phyloP scores from a whole-genome alignment of 2,797 vertebrate species.

The Etheostoma nigrum region DNA sequence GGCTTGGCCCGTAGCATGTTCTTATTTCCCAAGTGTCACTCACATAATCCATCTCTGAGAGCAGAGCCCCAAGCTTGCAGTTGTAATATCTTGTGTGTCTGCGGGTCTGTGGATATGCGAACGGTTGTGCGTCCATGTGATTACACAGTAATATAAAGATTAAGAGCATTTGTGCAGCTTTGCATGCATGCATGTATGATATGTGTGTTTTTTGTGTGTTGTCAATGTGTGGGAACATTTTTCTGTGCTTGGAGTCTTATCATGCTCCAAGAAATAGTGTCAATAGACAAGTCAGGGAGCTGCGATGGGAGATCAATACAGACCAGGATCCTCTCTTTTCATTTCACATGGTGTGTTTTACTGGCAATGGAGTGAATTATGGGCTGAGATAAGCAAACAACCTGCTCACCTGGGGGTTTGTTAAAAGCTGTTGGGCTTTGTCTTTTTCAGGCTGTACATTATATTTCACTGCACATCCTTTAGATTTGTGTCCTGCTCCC shows the following conservation, averaged over 20 bases:
- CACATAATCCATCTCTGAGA: constrained; percentile 82
- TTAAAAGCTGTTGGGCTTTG: constrained; percentile 74
- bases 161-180: constrained; percentile 23
- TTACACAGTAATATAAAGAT: constrained; percentile 30
- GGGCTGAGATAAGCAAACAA: constrained; percentile 73
- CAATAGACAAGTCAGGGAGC: constrained; percentile 43
- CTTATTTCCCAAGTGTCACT: constrained; percentile 88
- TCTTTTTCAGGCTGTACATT: constrained; percentile 65
- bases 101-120: constrained; percentile 53
- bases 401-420: constrained; percentile 73
- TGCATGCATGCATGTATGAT: constrained; percentile 13
- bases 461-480: constrained; percentile 66
- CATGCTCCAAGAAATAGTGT: constrained; percentile 56
- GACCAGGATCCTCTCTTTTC: constrained; percentile 55
- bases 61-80: constrained; percentile 64
- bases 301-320: constrained; percentile 73
- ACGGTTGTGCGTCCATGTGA: constrained; percentile 20
- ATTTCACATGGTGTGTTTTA: constrained; percentile 74
- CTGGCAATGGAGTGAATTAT: constrained; percentile 69
- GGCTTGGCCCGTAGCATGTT: constrained; percentile 81
- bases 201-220: constrained; percentile 6
- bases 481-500: constrained; percentile 40
- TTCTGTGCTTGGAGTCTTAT: constrained; percentile 49
- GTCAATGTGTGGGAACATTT: constrained; percentile 35
- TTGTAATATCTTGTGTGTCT: constrained; percentile 62